Conservation (phyloP, 2,797 vertebrate species). For the Uromys caudimaculatus region DNA sequence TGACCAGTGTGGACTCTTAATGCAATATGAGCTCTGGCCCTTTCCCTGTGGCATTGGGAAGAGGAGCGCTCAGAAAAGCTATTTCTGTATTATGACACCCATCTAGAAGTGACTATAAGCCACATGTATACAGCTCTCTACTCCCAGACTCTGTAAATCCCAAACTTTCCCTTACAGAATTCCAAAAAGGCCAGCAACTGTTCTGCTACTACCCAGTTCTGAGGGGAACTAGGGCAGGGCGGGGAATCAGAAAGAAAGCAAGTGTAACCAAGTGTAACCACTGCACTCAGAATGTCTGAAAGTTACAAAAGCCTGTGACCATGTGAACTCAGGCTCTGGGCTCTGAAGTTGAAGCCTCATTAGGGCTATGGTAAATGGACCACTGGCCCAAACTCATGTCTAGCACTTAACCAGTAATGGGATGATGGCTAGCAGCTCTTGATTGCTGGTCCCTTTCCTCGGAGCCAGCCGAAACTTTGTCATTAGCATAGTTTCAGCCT, state of each 20-base stretch:
- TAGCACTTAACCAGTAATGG: conserved; percentile 2
- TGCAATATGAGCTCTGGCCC: not conserved
- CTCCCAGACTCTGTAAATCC: not conserved
- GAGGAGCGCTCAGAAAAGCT: not conserved
- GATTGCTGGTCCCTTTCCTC: conserved; percentile 71
- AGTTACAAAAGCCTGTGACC: not conserved
- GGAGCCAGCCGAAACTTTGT: conserved; percentile 84
- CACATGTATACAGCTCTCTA: not conserved
- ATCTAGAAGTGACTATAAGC: not conserved
- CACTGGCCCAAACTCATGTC: not conserved
- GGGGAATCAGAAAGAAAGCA: not conserved
- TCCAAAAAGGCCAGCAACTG: not conserved
- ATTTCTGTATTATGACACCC: not conserved
- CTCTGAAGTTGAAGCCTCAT: not conserved
- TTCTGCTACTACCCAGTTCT: not conserved
- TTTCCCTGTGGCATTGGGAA: not conserved
- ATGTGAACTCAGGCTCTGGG: not conserved
- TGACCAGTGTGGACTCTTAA: not conserved
- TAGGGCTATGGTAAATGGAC: not conserved
- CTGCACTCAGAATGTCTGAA: conserved; percentile 12
- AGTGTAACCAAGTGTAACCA: not conserved
- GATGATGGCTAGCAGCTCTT: conserved; percentile 36
- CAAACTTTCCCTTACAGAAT: not conserved
- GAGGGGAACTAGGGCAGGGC: not conserved
- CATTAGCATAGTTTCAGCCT: conserved; percentile 86